phyloP scores from a whole-genome alignment of 1,140 invertebrate species.

The Ephestia elutella region DNA sequence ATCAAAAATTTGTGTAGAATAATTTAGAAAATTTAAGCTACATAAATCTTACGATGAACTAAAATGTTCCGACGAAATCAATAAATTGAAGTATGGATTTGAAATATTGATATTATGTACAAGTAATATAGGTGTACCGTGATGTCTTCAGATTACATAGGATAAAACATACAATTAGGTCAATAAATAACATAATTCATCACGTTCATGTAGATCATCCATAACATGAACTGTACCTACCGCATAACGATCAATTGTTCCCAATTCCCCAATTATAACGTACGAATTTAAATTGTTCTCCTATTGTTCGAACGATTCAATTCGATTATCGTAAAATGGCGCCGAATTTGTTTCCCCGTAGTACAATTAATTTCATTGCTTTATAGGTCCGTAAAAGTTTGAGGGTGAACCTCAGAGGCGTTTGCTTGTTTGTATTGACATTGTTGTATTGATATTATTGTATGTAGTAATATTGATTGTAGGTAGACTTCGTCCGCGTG shows the following conservation, averaged over 20 bases:
- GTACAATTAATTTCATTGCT: background rate
- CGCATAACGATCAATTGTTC: background rate
- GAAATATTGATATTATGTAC: no score
- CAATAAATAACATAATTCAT: background rate
- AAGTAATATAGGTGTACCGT: no score
- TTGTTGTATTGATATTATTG: background rate
- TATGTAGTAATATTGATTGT: background rate
- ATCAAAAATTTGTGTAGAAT: no score
- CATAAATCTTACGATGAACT: no score
- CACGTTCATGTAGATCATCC: background rate
- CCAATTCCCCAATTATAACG: background rate
- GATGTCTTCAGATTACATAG: no score
- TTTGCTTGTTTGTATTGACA: background rate
- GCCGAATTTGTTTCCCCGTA: slow-evolving; percentile 3
- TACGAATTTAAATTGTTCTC: background rate
- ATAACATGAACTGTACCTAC: background rate
- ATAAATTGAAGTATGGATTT: no score
- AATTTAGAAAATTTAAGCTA: no score
- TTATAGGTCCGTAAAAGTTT: background rate
- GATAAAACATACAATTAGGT: no score
- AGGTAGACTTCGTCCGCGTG: no score
- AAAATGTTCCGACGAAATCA: no score
- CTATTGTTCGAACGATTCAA: background rate
- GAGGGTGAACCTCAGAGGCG: background rate
- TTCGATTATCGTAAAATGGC: slow-evolving; percentile 1